These are phyloP conservation scores for Calosoma granatense DNA, from an alignment of 1,140 invertebrate genomes.

Conservation along the genomic window DNA sequence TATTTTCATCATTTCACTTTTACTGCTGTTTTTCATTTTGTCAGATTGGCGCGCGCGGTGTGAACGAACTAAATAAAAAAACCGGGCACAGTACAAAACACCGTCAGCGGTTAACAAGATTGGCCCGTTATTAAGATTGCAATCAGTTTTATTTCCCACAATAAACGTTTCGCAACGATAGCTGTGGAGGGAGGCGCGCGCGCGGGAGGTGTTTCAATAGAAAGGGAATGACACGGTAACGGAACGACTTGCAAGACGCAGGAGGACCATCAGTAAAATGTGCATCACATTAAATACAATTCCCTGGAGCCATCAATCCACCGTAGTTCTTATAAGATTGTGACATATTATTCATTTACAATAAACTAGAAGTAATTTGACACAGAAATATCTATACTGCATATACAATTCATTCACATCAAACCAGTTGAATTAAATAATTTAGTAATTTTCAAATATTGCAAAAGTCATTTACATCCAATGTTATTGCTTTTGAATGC, in stretches of 20 bases:
- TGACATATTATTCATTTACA: too few species aligned
- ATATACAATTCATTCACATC: too few species aligned
- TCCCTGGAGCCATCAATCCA: neutral
- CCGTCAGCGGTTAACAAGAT: slow-evolving; percentile 35
- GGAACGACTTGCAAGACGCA: too few species aligned
- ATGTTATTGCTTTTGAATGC: too few species aligned
- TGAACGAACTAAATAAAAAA: slow-evolving; percentile 25
- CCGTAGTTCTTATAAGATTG: too few species aligned
- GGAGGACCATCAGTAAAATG: too few species aligned
- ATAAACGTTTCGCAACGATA: slow-evolving; percentile 26
- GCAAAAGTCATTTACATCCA: too few species aligned
- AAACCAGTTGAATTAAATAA: too few species aligned
- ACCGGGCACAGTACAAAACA: slow-evolving; percentile 27
- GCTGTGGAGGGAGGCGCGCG: neutral
- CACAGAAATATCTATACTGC: too few species aligned
- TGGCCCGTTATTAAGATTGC: slow-evolving; percentile 36
- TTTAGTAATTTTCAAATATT: too few species aligned
- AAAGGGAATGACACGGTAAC: neutral
- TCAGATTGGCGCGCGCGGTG: slow-evolving; percentile 10
- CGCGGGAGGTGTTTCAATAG: neutral
- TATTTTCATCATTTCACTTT: neutral
- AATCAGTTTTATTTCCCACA: slow-evolving; percentile 35
- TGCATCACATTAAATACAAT: neutral
- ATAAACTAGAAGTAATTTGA: too few species aligned
- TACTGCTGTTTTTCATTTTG: slow-evolving; percentile 5